A percentile compares a stretch with the other conserved stretches of the same genome.
Evolutionary conservation across 2,888 invertebrate species (phyloP).

Genomic region (Pseudanteris insignis): DNA sequence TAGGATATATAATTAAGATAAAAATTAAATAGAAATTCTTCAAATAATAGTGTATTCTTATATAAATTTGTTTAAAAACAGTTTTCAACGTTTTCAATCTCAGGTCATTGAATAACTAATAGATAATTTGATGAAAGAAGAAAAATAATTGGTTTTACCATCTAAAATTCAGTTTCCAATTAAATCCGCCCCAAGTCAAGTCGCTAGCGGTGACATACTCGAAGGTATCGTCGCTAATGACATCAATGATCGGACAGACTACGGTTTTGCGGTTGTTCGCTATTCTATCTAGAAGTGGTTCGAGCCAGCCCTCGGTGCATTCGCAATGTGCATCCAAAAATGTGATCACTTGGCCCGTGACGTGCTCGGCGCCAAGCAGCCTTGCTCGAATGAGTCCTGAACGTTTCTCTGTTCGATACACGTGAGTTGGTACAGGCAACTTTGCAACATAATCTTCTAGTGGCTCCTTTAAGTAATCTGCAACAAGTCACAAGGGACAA

Average conservation of each 20-base stretch:
- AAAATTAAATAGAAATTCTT: too few species aligned
- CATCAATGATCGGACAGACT: conserved; percentile 96
- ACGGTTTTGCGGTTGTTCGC: conserved; percentile 86
- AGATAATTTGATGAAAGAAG: too few species aligned
- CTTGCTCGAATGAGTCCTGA: conserved; percentile 96
- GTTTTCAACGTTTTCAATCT: too few species aligned
- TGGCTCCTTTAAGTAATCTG: conserved; percentile 88
- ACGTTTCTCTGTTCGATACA: conserved; percentile 89
- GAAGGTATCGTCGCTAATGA: conserved; percentile 96
- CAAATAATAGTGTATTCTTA: too few species aligned
- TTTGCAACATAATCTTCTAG: conserved; percentile 89
- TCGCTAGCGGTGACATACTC: conserved; percentile 99
- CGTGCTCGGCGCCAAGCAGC: conserved; percentile 91
- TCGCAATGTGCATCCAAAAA: conserved; percentile 99
- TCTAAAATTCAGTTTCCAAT: conserved; percentile 99
- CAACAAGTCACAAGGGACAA: conserved; percentile 48
- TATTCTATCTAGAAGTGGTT: conserved; percentile 89
- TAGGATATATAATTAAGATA: background rate
- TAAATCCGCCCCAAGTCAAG: conserved; percentile 99
- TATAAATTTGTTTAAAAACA: too few species aligned
- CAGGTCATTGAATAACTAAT: too few species aligned
- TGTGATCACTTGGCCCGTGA: conserved; percentile 91
- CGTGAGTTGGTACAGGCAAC: conserved; percentile 85
- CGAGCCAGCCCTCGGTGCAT: conserved; percentile 94
- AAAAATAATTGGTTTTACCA: conserved; percentile 72